Evolutionary conservation across 2,888 invertebrate species (phyloP).

Genomic region (Metopia argyrocephala): DNA sequence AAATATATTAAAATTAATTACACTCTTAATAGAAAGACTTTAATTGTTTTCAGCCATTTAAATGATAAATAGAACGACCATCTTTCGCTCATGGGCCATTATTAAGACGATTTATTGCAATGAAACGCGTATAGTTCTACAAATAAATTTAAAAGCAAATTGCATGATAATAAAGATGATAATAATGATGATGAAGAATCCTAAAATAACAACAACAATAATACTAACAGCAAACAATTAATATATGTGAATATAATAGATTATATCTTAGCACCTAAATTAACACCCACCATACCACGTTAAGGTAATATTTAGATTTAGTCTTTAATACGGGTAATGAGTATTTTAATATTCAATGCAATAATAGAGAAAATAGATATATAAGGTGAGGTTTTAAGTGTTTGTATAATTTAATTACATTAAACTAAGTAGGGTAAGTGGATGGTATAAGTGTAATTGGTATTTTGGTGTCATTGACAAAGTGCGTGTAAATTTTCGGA

Average conservation of each 20-base stretch:
- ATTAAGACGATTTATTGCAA: slow-evolving; percentile 21
- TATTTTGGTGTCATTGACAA: background rate
- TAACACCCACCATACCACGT: background rate
- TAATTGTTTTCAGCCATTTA: slow-evolving; percentile 21
- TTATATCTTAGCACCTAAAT: background rate
- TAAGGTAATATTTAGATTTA: slow-evolving; percentile 1
- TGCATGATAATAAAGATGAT: slow-evolving; percentile 12
- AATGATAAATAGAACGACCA: slow-evolving; percentile 24
- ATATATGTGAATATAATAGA: background rate
- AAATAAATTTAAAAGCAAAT: slow-evolving; percentile 26
- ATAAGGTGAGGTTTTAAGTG: slow-evolving; percentile 46
- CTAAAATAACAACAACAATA: background rate
- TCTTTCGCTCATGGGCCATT: background rate
- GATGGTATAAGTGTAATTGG: background rate
- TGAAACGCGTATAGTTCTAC: background rate
- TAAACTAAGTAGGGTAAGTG: slow-evolving; percentile 40
- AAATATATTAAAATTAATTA: slow-evolving; percentile 38
- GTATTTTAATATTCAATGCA: background rate
- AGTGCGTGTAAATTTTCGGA: slow-evolving; percentile 40
- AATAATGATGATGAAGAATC: background rate
- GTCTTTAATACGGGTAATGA: slow-evolving; percentile 19
- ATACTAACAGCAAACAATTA: background rate
- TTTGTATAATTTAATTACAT: slow-evolving; percentile 60
- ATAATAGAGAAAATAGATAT: background rate
- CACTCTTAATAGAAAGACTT: slow-evolving; percentile 31